phyloP scores from a whole-genome alignment of 2,113 vertebrate species.

The Mesoclemmys tuberculata region DNA sequence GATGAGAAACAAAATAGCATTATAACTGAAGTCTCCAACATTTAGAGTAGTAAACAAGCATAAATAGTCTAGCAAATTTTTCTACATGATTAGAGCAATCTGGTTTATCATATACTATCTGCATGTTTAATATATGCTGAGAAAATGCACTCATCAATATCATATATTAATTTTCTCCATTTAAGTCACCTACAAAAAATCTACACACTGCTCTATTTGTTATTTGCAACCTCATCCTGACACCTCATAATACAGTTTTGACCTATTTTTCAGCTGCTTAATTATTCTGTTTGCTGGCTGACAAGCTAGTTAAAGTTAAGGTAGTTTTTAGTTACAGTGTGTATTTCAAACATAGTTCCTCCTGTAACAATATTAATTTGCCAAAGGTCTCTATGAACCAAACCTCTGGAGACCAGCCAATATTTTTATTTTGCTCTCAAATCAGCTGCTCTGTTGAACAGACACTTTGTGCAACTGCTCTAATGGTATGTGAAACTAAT shows the following conservation, averaged over 20 bases:
- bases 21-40: neutral
- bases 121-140: slow-evolving; percentile 54
- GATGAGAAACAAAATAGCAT: slow-evolving; percentile 40
- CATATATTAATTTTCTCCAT: slow-evolving; percentile 50
- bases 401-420: neutral
- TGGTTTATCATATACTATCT: slow-evolving; percentile 55
- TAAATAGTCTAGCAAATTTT: neutral
- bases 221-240: slow-evolving; percentile 60
- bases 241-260: slow-evolving; percentile 66
- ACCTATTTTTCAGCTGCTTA: slow-evolving; percentile 74
- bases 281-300: slow-evolving; percentile 60
- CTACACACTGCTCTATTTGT: slow-evolving; percentile 53
- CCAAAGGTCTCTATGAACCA: neutral
- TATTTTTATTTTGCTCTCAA: neutral
- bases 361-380: neutral
- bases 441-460: neutral
- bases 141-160: slow-evolving; percentile 37
- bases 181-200: slow-evolving; percentile 40
- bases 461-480: neutral
- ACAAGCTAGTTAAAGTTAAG: slow-evolving; percentile 14
- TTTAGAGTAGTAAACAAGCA: accelerated
- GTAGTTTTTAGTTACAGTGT: neutral
- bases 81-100: slow-evolving; percentile 29
- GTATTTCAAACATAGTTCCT: neutral
- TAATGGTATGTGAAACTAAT: neutral